Conservation (phyloP, 35 echinoderm and acorn worm genomes). For the Amphiura filiformis region DNA sequence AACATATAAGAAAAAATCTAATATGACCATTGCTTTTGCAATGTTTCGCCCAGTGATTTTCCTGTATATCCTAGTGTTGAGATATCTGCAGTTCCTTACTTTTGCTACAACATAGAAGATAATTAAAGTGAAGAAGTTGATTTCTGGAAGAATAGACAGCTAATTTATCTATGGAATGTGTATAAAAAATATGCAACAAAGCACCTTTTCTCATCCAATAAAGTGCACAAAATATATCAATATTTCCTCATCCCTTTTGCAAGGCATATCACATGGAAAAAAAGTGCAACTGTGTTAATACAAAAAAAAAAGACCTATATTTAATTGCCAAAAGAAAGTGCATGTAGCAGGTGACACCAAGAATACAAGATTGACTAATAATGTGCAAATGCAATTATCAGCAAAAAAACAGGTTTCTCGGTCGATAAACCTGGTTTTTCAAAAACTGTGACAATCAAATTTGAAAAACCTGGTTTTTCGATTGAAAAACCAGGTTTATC, state of each 20-base stretch:
- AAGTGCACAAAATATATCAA: constrained; percentile 9
- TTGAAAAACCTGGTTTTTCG: too few relatives aligned
- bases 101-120: not conserved
- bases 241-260: not conserved
- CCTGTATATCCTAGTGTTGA: too few relatives aligned
- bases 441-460: too few relatives aligned
- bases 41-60: too few relatives aligned
- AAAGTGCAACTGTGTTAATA: too few relatives aligned
- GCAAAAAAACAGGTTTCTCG: too few relatives aligned
- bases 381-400: not conserved
- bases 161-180: not conserved
- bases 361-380: not conserved
- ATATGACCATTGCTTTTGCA: too few relatives aligned
- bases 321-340: not conserved
- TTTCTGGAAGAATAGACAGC: not conserved
- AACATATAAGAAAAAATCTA: too few relatives aligned
- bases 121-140: not conserved
- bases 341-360: not conserved
- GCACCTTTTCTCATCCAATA: not conserved
- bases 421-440: too few relatives aligned
- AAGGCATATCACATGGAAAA: too few relatives aligned
- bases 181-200: constrained; percentile 1
- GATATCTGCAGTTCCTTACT: too few relatives aligned
- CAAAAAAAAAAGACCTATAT: not conserved
- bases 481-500: too few relatives aligned